These are phyloP conservation scores for Porphyrio hochstetteri DNA, from an alignment of 2,113 vertebrate species.

Conservation along the genomic window DNA sequence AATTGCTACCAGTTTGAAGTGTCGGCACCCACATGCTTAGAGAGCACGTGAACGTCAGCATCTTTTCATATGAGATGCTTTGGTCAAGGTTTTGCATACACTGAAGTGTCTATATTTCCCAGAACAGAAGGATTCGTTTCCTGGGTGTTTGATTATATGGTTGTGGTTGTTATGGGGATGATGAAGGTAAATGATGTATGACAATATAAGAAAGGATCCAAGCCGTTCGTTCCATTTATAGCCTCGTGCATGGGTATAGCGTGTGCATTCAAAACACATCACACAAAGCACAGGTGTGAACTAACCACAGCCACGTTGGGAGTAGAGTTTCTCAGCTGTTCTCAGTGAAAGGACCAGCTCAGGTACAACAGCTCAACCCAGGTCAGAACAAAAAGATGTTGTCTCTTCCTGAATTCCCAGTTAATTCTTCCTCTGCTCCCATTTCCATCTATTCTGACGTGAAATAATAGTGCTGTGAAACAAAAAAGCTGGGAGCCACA, in stretches of 20 bases:
- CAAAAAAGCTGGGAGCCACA: neutral
- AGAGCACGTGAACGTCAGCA: neutral
- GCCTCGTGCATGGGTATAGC: too few relatives aligned
- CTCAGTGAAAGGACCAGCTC: neutral
- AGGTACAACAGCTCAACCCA: neutral
- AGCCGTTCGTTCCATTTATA: neutral
- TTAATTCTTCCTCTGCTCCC: neutral
- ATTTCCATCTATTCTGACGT: neutral
- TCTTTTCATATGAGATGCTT: neutral
- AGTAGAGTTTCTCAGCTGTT: neutral
- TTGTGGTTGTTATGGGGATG: slow-evolving; percentile 13
- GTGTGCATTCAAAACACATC: neutral
- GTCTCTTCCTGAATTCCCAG: neutral
- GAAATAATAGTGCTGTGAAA: neutral
- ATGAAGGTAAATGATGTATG: neutral
- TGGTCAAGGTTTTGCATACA: neutral
- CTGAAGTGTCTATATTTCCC: neutral
- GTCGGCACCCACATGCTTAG: neutral
- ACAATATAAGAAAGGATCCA: neutral
- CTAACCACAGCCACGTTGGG: neutral
- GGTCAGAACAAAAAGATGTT: neutral
- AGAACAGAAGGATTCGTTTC: neutral
- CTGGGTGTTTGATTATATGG: neutral
- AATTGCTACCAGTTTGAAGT: neutral
- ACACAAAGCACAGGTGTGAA: neutral